Conservation (phyloP, 2,113 vertebrate genomes). For the Bubo scandiacus region DNA sequence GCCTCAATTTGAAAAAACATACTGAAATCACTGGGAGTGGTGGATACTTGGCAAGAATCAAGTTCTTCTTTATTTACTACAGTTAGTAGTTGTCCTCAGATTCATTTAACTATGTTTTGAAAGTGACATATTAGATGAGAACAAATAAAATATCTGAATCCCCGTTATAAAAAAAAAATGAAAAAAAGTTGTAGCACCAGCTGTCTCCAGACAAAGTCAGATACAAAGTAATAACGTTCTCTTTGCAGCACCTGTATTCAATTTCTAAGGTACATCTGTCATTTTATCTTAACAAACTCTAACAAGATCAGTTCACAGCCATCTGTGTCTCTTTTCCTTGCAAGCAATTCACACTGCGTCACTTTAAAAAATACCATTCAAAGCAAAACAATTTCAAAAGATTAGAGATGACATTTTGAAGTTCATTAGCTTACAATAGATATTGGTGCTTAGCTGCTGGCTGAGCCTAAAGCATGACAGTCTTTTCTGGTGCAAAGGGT, state of each 20-base stretch:
- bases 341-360: neutral
- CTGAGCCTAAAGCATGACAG: too few relatives aligned
- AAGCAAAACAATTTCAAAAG: neutral
- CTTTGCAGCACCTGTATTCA: slow-evolving; percentile 46
- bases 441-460: too few relatives aligned
- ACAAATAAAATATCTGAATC: slow-evolving; percentile 20
- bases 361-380: neutral
- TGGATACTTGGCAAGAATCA: neutral
- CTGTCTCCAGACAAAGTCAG: slow-evolving; percentile 50
- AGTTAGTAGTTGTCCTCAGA: neutral
- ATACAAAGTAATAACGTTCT: slow-evolving; percentile 50
- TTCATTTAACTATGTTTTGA: slow-evolving; percentile 6
- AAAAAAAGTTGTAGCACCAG: neutral
- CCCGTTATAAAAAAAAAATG: neutral
- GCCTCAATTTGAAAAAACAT: neutral
- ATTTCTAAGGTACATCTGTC: slow-evolving; percentile 47
- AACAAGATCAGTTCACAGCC: slow-evolving; percentile 46
- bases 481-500: too few relatives aligned
- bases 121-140: slow-evolving; percentile 38
- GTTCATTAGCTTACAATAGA: neutral
- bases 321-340: slow-evolving; percentile 42
- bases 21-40: neutral
- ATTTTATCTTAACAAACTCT: slow-evolving; percentile 53
- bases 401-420: neutral
- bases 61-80: neutral